A percentile compares a stretch with the other conserved stretches of the same genome.
These are phyloP conservation scores for Palythoa grandiflora DNA, from an alignment of 92 coral and sea anemone genomes.

Conservation along the genomic window DNA sequence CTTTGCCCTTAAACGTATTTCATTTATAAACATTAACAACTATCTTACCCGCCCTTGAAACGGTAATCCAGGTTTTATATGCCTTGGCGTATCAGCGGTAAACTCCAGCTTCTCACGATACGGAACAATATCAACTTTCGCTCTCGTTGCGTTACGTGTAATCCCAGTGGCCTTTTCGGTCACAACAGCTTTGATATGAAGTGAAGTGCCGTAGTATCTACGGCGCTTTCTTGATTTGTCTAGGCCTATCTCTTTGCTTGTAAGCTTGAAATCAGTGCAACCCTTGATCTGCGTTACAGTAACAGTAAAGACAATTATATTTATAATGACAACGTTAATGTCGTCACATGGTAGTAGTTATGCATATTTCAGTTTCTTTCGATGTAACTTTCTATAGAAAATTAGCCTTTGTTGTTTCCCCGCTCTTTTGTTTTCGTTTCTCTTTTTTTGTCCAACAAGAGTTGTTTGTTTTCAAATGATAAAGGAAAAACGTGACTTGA, in stretches of 20 bases:
- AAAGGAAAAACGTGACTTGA: too few species aligned
- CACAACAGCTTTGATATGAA: conserved; percentile 74
- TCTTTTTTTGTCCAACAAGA: too few species aligned
- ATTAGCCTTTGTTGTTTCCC: too few species aligned
- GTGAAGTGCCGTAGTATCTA: conserved; percentile 20
- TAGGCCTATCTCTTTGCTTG: conserved; percentile 54
- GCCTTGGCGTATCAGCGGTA: conserved; percentile 68
- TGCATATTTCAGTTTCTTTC: too few species aligned
- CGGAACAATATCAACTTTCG: conserved; percentile 49
- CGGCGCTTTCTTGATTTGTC: conserved; percentile 32
- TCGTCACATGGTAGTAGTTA: too few species aligned
- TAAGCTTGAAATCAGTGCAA: conserved; percentile 80
- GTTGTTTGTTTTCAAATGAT: too few species aligned
- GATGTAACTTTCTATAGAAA: too few species aligned
- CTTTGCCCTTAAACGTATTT: not conserved
- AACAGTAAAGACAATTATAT: not conserved
- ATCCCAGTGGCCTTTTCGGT: conserved; percentile 87
- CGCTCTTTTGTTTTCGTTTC: too few species aligned
- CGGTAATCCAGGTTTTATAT: conserved; percentile 88
- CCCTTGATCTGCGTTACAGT: conserved; percentile 75
- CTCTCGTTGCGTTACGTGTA: conserved; percentile 67
- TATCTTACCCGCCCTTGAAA: conserved; percentile 83
- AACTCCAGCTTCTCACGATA: conserved; percentile 64
- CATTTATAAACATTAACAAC: not conserved
- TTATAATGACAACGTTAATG: not conserved